A percentile compares a stretch with the other conserved stretches of the same genome.
phyloP scores from a whole-genome alignment of 2,888 invertebrate species.

The Sthenelais limicola region DNA sequence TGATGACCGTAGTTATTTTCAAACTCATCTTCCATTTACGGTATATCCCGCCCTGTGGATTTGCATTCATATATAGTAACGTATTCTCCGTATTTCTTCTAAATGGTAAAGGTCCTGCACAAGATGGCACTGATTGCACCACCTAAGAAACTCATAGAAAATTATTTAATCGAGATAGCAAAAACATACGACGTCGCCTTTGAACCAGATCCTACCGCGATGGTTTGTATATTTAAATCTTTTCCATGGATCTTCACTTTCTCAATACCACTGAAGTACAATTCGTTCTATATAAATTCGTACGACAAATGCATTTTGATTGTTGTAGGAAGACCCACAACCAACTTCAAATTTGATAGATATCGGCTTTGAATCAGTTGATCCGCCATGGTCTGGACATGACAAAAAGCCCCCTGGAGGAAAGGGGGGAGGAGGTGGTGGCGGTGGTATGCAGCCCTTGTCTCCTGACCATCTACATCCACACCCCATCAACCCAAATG shows the following conservation, averaged over 20 bases:
- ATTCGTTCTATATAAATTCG: too few species aligned
- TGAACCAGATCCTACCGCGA: slow-evolving; percentile 85
- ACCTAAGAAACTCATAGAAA: slow-evolving; percentile 94
- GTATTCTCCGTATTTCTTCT: too few species aligned
- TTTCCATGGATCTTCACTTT: not conserved
- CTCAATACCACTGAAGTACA: not conserved
- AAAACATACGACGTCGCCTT: slow-evolving; percentile 95
- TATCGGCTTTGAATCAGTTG: slow-evolving; percentile 11
- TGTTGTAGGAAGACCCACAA: slow-evolving; percentile 22
- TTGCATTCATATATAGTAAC: too few species aligned
- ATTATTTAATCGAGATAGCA: slow-evolving; percentile 94
- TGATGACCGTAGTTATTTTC: too few species aligned
- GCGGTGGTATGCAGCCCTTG: not conserved
- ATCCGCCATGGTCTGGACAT: too few species aligned
- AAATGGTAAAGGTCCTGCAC: slow-evolving; percentile 83
- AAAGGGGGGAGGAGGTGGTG: slow-evolving; percentile 26
- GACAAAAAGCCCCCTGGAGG: too few species aligned
- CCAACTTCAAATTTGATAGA: slow-evolving; percentile 35
- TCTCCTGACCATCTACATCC: slow-evolving; percentile 11
- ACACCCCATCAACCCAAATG: slow-evolving; percentile 16
- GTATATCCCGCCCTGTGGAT: too few species aligned
- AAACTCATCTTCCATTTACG: too few species aligned
- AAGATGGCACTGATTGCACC: slow-evolving; percentile 81
- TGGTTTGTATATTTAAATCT: slow-evolving; percentile 18
- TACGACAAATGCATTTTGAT: too few species aligned